phyloP scores from a whole-genome alignment of 1,140 invertebrate species.

The Drosophila busckii region DNA sequence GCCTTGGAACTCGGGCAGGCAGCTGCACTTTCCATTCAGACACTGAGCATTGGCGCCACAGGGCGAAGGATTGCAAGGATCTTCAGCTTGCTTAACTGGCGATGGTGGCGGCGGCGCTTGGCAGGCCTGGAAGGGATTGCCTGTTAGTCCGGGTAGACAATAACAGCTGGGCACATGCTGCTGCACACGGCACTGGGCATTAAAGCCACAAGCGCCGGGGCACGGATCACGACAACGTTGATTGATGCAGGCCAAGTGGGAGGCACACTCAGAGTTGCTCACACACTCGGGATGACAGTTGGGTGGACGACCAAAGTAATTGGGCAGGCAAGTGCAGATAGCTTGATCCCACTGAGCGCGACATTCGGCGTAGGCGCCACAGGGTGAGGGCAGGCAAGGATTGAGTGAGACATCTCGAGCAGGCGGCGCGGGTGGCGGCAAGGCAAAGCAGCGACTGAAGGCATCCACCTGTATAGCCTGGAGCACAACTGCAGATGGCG shows the following conservation, averaged over 20 bases:
- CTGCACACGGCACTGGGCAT: slow-evolving; percentile 84
- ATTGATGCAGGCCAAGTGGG: slow-evolving; percentile 86
- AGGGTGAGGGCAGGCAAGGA: slow-evolving; percentile 87
- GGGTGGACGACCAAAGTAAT: slow-evolving; percentile 86
- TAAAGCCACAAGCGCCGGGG: slow-evolving; percentile 87
- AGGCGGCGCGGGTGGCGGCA: slow-evolving; percentile 80
- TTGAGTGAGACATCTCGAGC: slow-evolving; percentile 82
- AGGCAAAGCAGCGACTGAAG: slow-evolving; percentile 67
- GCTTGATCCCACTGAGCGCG: slow-evolving; percentile 82
- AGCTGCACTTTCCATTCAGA: slow-evolving; percentile 80
- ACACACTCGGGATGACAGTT: slow-evolving; percentile 89
- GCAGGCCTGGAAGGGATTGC: slow-evolving; percentile 78
- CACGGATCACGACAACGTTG: slow-evolving; percentile 91
- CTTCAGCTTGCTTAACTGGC: slow-evolving; percentile 8
- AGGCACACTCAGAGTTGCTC: slow-evolving; percentile 85
- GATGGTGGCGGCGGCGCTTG: slow-evolving; percentile 57
- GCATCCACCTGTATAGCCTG: slow-evolving; percentile 88
- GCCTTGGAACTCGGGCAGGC: slow-evolving; percentile 84
- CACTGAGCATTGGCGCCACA: slow-evolving; percentile 85
- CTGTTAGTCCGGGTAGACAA: slow-evolving; percentile 81
- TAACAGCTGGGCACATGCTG: slow-evolving; percentile 85
- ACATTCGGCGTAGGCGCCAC: slow-evolving; percentile 82
- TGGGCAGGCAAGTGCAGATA: slow-evolving; percentile 85
- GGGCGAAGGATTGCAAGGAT: slow-evolving; percentile 82
- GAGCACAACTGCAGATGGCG: slow-evolving; percentile 86